Evolutionary conservation across 1,140 invertebrate species (phyloP), one percentile per base, ranked within the genome.

Genomic region (Drosophila sproati): DNA sequence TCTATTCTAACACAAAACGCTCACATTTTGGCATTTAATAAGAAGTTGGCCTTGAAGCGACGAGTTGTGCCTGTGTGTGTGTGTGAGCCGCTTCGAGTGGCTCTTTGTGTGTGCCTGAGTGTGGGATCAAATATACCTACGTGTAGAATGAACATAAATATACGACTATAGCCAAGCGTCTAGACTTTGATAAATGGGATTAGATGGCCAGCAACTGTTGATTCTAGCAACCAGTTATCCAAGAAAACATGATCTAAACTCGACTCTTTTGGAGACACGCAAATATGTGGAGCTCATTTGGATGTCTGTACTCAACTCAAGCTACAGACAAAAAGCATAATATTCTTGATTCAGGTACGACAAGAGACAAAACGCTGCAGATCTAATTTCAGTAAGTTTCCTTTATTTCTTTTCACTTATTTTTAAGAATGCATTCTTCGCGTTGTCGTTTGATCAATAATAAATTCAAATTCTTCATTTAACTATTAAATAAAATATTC

Each of bases 11-110:
- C 50, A 55, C 51, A 59, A 68, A 45, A 56, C 59, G 73, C 77
- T 80, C 73, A 78, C 85, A 83, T 80, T 77, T 88, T 88, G 83
- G 85, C 83, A 88, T 88, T 88, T 88, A 88, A 83, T 75, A 89
- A 88, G 83, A 88, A 89, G 83, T 88, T 88, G 77, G 85, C 83
- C 83, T 88, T 88, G 83, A 80, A 75, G 85, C 85, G 62, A 78
- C 83, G 67, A 82, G 73, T 80, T 67, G 52, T 20, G 66, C 63
- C 50, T 78, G 48, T 62, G 34, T 71, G 51, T 50, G n/a, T 76
- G 41, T 43, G 69, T 54, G 56, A 31, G 34, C 43, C 68, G 35
- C 67, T 77, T 73, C 41, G 47, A 67, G 37, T 52, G 68, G 20
- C 20, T 29, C 29, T 70, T 54, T 72, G 35, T 41, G 43, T 34